Percentiles rank a stretch among this genome's conserved stretches.
These are phyloP conservation scores for Brachypalpus laphriformis DNA, from an alignment of 2,888 invertebrate species.

Conservation along the genomic window DNA sequence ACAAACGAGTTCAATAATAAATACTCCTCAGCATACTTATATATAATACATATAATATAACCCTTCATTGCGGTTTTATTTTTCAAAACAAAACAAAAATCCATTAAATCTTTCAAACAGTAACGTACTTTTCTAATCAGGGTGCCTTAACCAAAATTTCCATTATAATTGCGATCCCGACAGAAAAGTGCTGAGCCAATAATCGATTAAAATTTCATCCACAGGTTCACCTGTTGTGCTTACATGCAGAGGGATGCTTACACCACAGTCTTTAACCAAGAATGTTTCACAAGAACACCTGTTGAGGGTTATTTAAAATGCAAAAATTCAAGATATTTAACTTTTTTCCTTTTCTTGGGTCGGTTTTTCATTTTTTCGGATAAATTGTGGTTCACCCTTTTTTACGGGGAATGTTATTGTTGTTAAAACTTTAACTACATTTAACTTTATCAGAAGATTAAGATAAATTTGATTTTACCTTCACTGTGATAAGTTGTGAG, in stretches of 20 bases:
- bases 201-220: not conserved
- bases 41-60: too few species aligned
- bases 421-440: not conserved
- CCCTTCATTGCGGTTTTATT: not conserved
- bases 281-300: not conserved
- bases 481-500: conserved; percentile 16
- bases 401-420: not conserved
- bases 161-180: not conserved
- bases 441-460: conserved; percentile 33
- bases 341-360: not conserved
- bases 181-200: not conserved
- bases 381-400: not conserved
- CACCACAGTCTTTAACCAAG: not conserved
- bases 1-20: not conserved
- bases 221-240: not conserved
- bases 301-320: not conserved
- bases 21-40: too few species aligned
- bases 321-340: not conserved
- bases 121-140: too few species aligned
- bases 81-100: not conserved
- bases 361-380: not conserved
- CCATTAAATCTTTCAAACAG: too few species aligned
- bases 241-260: not conserved
- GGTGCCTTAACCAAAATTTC: too few species aligned
- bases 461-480: conserved; percentile 38